These are phyloP conservation scores for Baccha elongata DNA, from an alignment of 2,888 invertebrate genomes.

Conservation along the genomic window DNA sequence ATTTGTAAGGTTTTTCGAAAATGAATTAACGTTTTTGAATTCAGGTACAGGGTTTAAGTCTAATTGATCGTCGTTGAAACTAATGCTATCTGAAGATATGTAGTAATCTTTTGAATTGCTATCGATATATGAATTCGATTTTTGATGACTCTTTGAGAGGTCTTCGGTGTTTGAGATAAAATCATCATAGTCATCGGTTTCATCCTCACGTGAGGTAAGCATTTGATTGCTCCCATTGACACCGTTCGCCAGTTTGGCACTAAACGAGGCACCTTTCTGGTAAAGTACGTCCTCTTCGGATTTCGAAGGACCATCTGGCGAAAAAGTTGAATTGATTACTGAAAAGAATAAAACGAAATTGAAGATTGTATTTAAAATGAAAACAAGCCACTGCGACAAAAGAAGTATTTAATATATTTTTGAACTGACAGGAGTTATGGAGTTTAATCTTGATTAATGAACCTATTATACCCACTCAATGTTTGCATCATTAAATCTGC, in stretches of 20 bases:
- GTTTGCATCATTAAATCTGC: constrained; percentile 21
- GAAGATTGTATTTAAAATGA: neutral
- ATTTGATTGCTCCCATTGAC: constrained; percentile 74
- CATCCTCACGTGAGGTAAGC: constrained; percentile 56
- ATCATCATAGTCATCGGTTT: constrained; percentile 74
- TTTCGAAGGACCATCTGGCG: constrained; percentile 84
- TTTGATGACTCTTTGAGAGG: constrained; percentile 41
- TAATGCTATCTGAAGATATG: constrained; percentile 81
- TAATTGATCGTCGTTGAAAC: constrained; percentile 77
- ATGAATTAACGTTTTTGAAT: constrained; percentile 70
- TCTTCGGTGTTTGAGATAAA: constrained; percentile 50
- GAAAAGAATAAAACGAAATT: constrained; percentile 78
- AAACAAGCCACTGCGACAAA: neutral
- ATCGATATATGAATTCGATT: constrained; percentile 68
- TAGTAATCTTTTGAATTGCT: constrained; percentile 81
- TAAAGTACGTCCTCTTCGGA: constrained; percentile 88
- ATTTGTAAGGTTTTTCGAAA: constrained; percentile 57
- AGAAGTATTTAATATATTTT: neutral
- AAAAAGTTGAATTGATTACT: constrained; percentile 90
- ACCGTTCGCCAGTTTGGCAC: constrained; percentile 86
- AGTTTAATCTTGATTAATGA: constrained; percentile 20
- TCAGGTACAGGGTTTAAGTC: constrained; percentile 75
- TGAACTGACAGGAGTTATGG: neutral
- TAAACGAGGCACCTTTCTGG: constrained; percentile 91
- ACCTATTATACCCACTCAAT: neutral